phyloP scores from a whole-genome alignment of 2,113 vertebrate genomes.

The Tamias sibiricus region DNA sequence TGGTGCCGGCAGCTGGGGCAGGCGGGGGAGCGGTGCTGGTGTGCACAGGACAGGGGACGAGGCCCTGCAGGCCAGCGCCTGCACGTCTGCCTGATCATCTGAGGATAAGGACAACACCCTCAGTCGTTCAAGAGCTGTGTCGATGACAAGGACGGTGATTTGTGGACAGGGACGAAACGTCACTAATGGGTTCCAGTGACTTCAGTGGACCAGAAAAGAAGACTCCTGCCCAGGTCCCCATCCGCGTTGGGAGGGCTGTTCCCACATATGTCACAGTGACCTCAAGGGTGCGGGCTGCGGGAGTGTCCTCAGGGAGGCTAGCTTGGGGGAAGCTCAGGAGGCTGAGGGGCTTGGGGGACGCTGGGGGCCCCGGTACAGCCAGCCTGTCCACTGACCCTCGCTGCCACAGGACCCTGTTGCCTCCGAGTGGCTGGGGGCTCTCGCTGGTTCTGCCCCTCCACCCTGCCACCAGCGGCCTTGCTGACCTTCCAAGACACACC shows the following conservation, averaged over 20 bases:
- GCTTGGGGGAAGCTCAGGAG: not conserved
- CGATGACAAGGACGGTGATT: conserved; percentile 3
- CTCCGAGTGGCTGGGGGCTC: not conserved
- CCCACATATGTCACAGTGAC: not conserved
- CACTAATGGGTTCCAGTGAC: conserved; percentile 31
- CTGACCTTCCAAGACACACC: not conserved
- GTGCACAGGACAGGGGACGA: not conserved
- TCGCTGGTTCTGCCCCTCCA: not conserved
- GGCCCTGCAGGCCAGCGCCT: not conserved
- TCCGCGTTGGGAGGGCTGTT: not conserved
- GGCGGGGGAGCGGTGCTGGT: not conserved
- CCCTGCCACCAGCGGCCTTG: not conserved
- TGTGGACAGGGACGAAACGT: not conserved
- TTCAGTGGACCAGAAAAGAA: conserved; percentile 29
- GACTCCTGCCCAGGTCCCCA: not conserved
- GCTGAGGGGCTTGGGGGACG: not conserved
- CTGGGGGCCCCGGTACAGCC: too few species aligned
- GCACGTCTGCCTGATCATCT: not conserved
- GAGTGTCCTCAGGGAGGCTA: not conserved
- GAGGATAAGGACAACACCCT: not conserved
- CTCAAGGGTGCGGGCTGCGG: not conserved
- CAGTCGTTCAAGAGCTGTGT: not conserved
- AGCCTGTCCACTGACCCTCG: not conserved
- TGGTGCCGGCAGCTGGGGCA: not conserved
- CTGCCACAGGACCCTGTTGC: not conserved